Evolutionary conservation across 2,113 vertebrate species (phyloP).

Genomic region (Onychostruthus taczanowskii): DNA sequence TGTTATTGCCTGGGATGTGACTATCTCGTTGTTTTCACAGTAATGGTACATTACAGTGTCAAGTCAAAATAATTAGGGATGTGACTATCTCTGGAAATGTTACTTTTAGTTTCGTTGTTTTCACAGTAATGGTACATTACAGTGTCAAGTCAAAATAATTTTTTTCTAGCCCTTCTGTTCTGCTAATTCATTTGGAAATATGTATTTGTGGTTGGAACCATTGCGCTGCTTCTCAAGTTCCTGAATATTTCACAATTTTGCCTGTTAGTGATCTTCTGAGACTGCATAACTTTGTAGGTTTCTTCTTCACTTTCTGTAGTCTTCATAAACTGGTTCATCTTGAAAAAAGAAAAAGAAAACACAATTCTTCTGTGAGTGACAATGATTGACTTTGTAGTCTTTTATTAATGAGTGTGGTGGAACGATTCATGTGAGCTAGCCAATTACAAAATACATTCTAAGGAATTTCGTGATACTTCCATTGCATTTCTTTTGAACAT

Average conservation of each 20-base stretch:
- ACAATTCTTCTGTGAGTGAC: not conserved
- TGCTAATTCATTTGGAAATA: conserved; percentile 60
- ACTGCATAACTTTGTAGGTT: not conserved
- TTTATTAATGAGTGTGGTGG: not conserved
- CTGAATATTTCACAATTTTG: conserved; percentile 47
- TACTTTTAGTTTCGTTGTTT: conserved; percentile 71
- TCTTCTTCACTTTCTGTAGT: not conserved
- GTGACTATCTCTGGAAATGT: conserved; percentile 64
- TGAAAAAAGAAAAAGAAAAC: not conserved
- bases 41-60: conserved; percentile 68
- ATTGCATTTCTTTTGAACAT: not conserved
- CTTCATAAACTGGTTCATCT: not conserved
- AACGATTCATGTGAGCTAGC: not conserved
- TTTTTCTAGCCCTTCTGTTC: conserved; percentile 65
- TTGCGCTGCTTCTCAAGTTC: conserved; percentile 18
- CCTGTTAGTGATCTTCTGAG: conserved; percentile 52
- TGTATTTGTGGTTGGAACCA: conserved; percentile 61
- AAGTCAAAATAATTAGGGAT: conserved; percentile 67
- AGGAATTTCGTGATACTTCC: not conserved
- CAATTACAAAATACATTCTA: not conserved
- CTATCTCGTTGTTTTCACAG: conserved; percentile 69
- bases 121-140: conserved; percentile 65
- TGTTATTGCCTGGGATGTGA: conserved; percentile 37
- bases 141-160: conserved; percentile 71
- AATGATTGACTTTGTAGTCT: not conserved